Base-by-base conservation (phyloP, 2,113 vertebrate genomes). In the Turnix velox region DNA sequence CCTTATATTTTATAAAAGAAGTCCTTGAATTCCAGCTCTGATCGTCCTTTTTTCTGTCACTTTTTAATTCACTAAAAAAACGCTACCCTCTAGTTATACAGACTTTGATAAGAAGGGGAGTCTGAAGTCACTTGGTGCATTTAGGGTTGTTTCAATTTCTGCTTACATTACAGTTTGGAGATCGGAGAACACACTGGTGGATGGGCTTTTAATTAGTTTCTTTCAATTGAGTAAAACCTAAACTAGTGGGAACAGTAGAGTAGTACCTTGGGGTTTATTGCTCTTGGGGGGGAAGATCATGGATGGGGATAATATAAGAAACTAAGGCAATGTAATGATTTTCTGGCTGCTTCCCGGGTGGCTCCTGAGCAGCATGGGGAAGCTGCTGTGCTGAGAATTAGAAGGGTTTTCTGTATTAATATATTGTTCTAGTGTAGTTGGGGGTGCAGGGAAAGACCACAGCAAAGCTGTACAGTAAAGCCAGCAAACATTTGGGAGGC, bases 251-350 rank as follows among this genome's bases (percentile, higher is more conserved):
- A 81, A 82, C 10, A 31, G 51, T 10, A 25, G 35, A 81, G 62
- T 46, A 78, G 87, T 81, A 81, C 17, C 3, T 2, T 30, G 20
- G 12, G 18, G 3, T 15, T 82, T 75, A 18, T 55, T 67, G 18
- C 30, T 86, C 2, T n/a, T n/a, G n/a, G n/a, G n/a, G n/a, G n/a
- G n/a, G n/a, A n/a, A 0, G 9, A 8, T 48, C 24, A 4, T 49
- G 49, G 49, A 16, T 76, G 49, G 20, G n/a, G 24, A n/a, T 75
- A 54, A 49, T n/a, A 37, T 59, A 52, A 35, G 33, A 40, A 84
- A 31, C 37, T 87, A n/a, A 88, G 43, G 49, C 57, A 17, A 6
- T 6, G 7, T 72, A 68, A 57, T 68, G 52, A 62, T n/a, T 49
- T 87, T 22, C 20, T 46, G 66, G 73, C 54, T 1, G 2, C 77